Conservation (phyloP, 2,888 invertebrate genomes). For the Rhabditoides inermis region DNA sequence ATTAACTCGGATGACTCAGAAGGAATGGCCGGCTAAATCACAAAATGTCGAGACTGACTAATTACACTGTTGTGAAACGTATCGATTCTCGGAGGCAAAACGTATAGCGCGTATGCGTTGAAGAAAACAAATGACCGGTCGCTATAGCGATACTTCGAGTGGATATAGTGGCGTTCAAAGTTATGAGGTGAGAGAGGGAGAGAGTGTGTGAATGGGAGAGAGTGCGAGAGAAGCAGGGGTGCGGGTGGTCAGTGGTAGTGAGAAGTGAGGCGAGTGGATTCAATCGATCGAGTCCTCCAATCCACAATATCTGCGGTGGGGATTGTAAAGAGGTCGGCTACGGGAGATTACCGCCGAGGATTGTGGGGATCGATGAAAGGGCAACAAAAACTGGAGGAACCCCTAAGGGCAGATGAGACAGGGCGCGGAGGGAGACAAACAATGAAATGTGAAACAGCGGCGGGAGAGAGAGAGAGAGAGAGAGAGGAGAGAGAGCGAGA, state of each 20-base stretch:
- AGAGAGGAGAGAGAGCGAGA: slow-evolving; percentile 2
- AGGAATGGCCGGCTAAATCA: no score
- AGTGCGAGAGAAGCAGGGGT: slow-evolving; percentile 1
- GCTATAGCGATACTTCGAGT: no score
- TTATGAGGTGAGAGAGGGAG: slow-evolving; percentile 5
- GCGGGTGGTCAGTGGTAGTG: background rate
- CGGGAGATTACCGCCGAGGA: background rate
- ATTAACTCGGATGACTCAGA: no score
- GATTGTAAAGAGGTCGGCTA: background rate
- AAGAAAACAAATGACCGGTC: no score
- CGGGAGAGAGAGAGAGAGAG: background rate
- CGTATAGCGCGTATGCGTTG: no score
- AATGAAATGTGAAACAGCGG: background rate
- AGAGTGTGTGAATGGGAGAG: background rate
- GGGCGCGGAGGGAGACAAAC: background rate
- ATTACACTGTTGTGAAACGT: no score
- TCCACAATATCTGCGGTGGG: no score
- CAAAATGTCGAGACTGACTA: no score
- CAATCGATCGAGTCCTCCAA: no score
- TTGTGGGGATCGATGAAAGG: background rate
- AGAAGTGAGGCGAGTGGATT: no score
- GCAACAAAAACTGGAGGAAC: background rate
- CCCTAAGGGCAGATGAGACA: background rate
- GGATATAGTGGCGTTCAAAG: no score
- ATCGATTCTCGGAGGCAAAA: no score